These are phyloP conservation scores for Candidula unifasciata DNA, from an alignment of 2,888 invertebrate species.

Conservation along the genomic window DNA sequence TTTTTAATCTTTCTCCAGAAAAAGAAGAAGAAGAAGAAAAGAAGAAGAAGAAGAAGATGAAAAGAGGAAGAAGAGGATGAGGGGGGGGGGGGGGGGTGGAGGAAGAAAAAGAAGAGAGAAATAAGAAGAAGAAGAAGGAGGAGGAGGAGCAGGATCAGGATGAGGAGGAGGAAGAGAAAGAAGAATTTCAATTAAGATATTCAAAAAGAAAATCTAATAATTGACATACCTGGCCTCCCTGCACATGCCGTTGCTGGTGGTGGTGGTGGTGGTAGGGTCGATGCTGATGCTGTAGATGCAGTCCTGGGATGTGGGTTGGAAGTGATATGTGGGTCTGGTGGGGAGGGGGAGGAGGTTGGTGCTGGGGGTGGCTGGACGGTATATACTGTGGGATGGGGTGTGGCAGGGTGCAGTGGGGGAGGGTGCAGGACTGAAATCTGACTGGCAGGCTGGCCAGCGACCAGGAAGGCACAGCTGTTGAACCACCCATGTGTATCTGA, in stretches of 20 bases:
- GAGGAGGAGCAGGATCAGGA: too few relatives aligned
- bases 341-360: slow-evolving; percentile 56
- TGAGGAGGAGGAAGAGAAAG: too few relatives aligned
- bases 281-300: slow-evolving; percentile 45
- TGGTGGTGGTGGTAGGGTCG: slow-evolving; percentile 43
- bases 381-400: slow-evolving; percentile 56
- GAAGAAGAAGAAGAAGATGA: too few relatives aligned
- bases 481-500: slow-evolving; percentile 71
- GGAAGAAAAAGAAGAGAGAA: too few relatives aligned
- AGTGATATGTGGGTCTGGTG: slow-evolving; percentile 54
- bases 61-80: too few relatives aligned
- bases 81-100: too few relatives aligned
- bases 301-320: slow-evolving; percentile 50
- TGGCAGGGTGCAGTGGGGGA: slow-evolving; percentile 63
- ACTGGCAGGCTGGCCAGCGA: slow-evolving; percentile 73
- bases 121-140: too few relatives aligned
- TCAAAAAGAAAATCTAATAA: too few relatives aligned
- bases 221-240: slow-evolving; percentile 29
- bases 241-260: slow-evolving; percentile 24
- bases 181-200: too few relatives aligned
- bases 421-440: slow-evolving; percentile 73
- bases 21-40: too few relatives aligned
- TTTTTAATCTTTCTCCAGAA: too few relatives aligned
- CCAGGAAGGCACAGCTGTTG: slow-evolving; percentile 72
- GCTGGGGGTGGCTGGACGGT: slow-evolving; percentile 58